Evolutionary conservation across 1,140 invertebrate species (phyloP).

Genomic region (Drosophila oshimai): DNA sequence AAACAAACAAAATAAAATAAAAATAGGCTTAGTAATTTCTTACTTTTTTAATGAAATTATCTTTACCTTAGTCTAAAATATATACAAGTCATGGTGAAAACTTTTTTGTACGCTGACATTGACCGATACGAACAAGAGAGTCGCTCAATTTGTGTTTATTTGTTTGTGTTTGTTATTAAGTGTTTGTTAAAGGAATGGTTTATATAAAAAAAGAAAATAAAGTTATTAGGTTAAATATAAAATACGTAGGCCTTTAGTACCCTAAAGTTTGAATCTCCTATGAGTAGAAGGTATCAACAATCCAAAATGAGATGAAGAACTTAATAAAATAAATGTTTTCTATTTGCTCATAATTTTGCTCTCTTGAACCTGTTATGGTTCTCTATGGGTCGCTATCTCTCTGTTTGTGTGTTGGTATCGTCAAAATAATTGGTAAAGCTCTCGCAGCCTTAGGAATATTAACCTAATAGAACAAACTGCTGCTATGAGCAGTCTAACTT

Average conservation of each 20-base stretch:
- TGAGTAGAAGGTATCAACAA: too few species aligned
- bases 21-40: too few species aligned
- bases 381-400: slow-evolving; percentile 1
- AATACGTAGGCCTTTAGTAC: too few species aligned
- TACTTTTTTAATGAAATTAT: background rate
- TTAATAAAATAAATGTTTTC: background rate
- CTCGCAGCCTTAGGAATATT: slow-evolving; percentile 4
- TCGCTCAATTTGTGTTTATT: background rate
- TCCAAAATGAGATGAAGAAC: too few species aligned
- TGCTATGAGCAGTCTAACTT: background rate
- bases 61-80: background rate
- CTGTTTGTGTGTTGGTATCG: slow-evolving; percentile 1
- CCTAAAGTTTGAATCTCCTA: too few species aligned
- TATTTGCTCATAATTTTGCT: background rate
- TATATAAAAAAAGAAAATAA: background rate
- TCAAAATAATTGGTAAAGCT: slow-evolving; percentile 6
- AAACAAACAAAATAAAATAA: too few species aligned
- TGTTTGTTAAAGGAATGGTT: background rate
- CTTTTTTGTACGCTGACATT: slow-evolving; percentile 8
- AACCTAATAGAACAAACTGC: background rate
- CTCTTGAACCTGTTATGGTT: slow-evolving; percentile 9
- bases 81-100: slow-evolving; percentile 2
- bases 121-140: background rate
- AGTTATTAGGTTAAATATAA: too few species aligned
- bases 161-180: background rate